Evolutionary conservation across 2,797 vertebrate genomes (phyloP).

Genomic region (Ambastaia sidthimunki): DNA sequence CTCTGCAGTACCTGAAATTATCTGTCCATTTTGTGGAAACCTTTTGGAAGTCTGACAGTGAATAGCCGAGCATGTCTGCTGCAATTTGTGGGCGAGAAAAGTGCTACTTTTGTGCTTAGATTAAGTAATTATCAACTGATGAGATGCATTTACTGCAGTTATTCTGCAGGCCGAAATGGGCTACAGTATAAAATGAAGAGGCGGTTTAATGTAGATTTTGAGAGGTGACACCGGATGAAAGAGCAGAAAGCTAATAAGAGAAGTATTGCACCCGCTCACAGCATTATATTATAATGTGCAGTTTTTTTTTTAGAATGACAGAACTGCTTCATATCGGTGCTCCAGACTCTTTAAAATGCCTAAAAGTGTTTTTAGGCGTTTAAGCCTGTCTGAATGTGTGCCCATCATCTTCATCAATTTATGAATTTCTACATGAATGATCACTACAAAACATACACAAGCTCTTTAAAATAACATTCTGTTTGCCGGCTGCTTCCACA

Average conservation of each 20-base stretch:
- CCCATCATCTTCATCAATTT: background rate
- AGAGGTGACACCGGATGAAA: background rate
- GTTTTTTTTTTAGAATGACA: background rate
- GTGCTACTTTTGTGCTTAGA: slow-evolving; percentile 26
- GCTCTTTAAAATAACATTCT: background rate
- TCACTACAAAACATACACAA: background rate
- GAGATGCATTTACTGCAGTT: slow-evolving; percentile 17
- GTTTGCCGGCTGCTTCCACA: background rate
- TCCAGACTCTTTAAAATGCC: background rate
- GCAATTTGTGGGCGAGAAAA: slow-evolving; percentile 16
- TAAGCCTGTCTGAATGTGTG: background rate
- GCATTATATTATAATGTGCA: background rate
- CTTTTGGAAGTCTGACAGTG: background rate
- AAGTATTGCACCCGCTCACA: background rate
- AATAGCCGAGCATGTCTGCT: slow-evolving; percentile 13
- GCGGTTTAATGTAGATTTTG: background rate
- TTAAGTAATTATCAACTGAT: slow-evolving; percentile 30
- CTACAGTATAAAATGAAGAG: background rate
- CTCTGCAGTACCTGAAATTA: slow-evolving; percentile 18
- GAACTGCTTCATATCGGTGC: background rate
- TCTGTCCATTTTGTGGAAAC: slow-evolving; percentile 18
- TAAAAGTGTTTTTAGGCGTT: background rate
- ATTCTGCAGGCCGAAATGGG: background rate
- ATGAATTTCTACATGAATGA: background rate
- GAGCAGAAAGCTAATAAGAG: background rate